Conservation (phyloP, 2,888 invertebrate genomes). For the Chymomyza fuscimana region DNA sequence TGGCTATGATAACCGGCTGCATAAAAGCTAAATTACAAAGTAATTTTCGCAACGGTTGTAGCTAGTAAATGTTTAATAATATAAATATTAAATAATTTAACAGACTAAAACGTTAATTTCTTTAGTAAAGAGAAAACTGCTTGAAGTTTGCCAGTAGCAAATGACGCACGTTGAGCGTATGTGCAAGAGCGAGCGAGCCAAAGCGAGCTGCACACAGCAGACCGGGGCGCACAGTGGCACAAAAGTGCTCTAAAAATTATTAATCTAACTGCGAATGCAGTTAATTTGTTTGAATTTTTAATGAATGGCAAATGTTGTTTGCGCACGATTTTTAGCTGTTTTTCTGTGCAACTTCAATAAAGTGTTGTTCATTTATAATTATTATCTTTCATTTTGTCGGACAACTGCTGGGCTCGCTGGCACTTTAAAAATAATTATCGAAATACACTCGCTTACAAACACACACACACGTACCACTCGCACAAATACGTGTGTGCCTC, state of each 20-base stretch:
- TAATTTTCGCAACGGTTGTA: too few species aligned
- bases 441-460: slow-evolving; percentile 40
- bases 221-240: slow-evolving; percentile 9
- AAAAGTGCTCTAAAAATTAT: slow-evolving; percentile 30
- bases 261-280: slow-evolving; percentile 23
- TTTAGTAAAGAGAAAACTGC: background rate
- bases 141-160: background rate
- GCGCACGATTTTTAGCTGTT: background rate
- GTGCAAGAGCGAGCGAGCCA: slow-evolving; percentile 30
- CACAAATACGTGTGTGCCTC: slow-evolving; percentile 12
- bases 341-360: background rate
- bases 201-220: slow-evolving; percentile 3
- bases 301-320: background rate
- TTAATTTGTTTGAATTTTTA: slow-evolving; percentile 13
- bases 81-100: slow-evolving; percentile 19
- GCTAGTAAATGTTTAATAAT: slow-evolving; percentile 9
- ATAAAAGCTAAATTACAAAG: slow-evolving; percentile 35
- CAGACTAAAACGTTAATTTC: background rate
- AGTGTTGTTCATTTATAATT: background rate
- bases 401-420: background rate
- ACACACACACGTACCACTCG: slow-evolving; percentile 22
- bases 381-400: too few species aligned
- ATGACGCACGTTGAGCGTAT: background rate
- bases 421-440: slow-evolving; percentile 51
- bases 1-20: slow-evolving; percentile 56